phyloP scores from a whole-genome alignment of 2,797 vertebrate species.

The Pangasius macronema region DNA sequence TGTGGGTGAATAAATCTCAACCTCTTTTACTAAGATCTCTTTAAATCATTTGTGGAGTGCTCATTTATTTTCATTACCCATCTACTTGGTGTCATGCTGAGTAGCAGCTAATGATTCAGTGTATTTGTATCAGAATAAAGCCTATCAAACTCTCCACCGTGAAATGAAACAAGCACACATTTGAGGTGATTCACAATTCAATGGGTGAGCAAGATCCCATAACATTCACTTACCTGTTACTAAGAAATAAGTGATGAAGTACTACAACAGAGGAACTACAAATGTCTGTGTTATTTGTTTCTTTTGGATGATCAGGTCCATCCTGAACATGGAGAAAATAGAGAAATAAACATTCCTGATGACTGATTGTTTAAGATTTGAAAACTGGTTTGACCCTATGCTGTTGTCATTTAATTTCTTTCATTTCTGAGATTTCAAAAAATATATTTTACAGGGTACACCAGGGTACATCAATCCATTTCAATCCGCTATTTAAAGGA shows the following conservation, averaged over 20 bases:
- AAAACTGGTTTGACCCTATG: slow-evolving; percentile 11
- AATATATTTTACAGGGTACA: not conserved
- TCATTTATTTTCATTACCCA: slow-evolving; percentile 49
- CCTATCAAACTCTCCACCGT: slow-evolving; percentile 60
- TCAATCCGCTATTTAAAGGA: not conserved
- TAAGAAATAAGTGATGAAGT: slow-evolving; percentile 18
- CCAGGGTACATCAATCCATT: not conserved
- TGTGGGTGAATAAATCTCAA: slow-evolving; percentile 47
- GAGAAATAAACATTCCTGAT: slow-evolving; percentile 28
- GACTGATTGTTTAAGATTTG: slow-evolving; percentile 24
- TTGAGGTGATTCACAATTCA: slow-evolving; percentile 22
- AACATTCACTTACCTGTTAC: slow-evolving; percentile 14
- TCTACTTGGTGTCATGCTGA: slow-evolving; percentile 61
- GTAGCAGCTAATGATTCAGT: slow-evolving; percentile 63
- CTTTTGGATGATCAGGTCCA: slow-evolving; percentile 10
- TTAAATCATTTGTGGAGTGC: slow-evolving; percentile 50
- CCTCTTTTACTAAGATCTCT: slow-evolving; percentile 51
- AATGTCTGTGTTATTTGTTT: slow-evolving; percentile 34
- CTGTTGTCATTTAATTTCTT: slow-evolving; percentile 9
- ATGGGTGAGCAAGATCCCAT: not conserved
- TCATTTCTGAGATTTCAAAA: not conserved
- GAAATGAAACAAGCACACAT: slow-evolving; percentile 65
- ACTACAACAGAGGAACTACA: slow-evolving; percentile 30
- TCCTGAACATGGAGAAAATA: slow-evolving; percentile 22
- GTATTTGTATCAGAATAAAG: slow-evolving; percentile 62